Evolutionary conservation across 2,888 invertebrate species (phyloP).

Genomic region (Limnephilus lunatus): DNA sequence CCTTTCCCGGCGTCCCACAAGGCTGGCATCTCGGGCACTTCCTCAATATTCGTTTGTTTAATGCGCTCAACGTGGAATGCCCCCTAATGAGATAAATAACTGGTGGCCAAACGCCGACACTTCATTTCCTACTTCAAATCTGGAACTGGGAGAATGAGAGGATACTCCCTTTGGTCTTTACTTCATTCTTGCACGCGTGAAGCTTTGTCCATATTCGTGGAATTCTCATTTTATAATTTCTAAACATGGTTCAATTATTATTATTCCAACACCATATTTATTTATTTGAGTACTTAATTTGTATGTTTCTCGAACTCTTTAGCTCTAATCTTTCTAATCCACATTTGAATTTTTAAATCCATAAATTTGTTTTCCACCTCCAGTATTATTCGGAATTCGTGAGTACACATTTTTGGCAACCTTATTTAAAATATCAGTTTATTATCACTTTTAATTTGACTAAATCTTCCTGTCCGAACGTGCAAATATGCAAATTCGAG

Average conservation of each 20-base stretch:
- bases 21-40: slow-evolving; percentile 33
- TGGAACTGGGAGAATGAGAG: background rate
- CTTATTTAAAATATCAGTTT: background rate
- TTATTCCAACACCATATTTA: background rate
- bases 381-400: background rate
- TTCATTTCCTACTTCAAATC: slow-evolving; percentile 40
- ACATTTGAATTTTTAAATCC: background rate
- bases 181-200: background rate
- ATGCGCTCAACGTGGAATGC: slow-evolving; percentile 34
- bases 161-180: background rate
- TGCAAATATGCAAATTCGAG: background rate
- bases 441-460: background rate
- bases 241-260: background rate
- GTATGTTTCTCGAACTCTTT: background rate
- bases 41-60: slow-evolving; percentile 46
- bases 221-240: background rate
- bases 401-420: background rate
- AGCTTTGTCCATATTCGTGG: background rate
- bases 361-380: background rate
- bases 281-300: background rate
- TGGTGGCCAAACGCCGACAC: slow-evolving; percentile 44
- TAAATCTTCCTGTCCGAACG: background rate
- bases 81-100: slow-evolving; percentile 48
- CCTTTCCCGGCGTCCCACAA: slow-evolving; percentile 6
- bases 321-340: background rate